Conservation (phyloP, 2,888 invertebrate genomes). For the Byasa hedistus region DNA sequence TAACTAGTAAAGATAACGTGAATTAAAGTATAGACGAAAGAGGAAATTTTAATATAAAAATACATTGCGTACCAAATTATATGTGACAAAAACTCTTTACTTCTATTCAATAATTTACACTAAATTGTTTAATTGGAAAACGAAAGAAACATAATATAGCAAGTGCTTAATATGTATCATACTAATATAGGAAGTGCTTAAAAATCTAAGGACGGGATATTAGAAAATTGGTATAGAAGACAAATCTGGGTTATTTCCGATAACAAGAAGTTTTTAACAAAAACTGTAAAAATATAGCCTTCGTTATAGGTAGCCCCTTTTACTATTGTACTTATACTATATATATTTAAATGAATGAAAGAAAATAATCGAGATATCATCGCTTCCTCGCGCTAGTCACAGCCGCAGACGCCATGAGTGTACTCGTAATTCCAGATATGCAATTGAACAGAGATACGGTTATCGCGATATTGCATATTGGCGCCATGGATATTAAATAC, state of each 20-base stretch:
- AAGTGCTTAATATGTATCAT: no score
- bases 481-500: conserved; percentile 45
- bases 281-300: neutral
- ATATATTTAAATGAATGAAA: conserved; percentile 1
- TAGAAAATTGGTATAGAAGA: no score
- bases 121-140: no score
- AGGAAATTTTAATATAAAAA: neutral
- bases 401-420: conserved; percentile 21
- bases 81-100: no score
- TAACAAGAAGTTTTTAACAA: neutral
- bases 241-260: no score
- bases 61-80: neutral
- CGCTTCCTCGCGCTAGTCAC: conserved; percentile 19
- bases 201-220: no score
- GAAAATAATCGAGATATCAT: conserved; percentile 14
- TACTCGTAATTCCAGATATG: conserved; percentile 34
- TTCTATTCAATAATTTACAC: no score
- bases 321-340: no score
- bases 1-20: conserved; percentile 1
- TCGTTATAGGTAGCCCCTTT: neutral
- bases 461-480: conserved; percentile 42
- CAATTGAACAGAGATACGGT: conserved; percentile 34
- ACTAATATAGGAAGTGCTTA: no score
- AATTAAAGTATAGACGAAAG: neutral
- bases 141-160: no score